Evolutionary conservation across 2,797 vertebrate species (phyloP).

Genomic region (Siniperca undulata): DNA sequence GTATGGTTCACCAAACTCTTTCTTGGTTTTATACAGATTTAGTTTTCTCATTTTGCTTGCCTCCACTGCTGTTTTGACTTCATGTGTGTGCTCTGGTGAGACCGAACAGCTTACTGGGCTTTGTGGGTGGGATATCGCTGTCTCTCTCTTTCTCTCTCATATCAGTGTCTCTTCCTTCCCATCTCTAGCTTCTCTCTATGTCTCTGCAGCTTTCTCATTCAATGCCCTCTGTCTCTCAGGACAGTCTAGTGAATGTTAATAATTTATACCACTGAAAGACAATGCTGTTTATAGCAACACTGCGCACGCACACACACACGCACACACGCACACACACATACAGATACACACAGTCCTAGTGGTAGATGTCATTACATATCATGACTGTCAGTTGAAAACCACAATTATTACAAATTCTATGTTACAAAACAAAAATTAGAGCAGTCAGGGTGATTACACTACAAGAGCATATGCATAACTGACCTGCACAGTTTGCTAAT

Average conservation of each 20-base stretch:
- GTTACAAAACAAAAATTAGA: too few relatives aligned
- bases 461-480: not conserved
- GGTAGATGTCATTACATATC: not conserved
- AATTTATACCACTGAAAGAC: constrained; percentile 46
- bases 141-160: not conserved
- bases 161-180: not conserved
- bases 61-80: not conserved
- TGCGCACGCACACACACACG: not conserved
- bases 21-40: not conserved
- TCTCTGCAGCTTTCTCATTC: not conserved
- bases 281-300: not conserved
- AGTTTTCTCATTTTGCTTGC: not conserved
- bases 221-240: constrained; percentile 37
- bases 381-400: not conserved
- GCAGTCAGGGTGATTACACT: too few relatives aligned
- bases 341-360: not conserved
- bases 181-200: not conserved
- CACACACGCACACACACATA: not conserved
- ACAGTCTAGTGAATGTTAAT: constrained; percentile 40
- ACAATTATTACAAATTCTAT: too few relatives aligned
- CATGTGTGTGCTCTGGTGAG: not conserved
- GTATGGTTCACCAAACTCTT: not conserved
- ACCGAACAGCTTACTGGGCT: not conserved
- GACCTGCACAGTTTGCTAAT: not conserved
- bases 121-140: constrained; percentile 19